Evolutionary conservation across 2,888 invertebrate species (phyloP).

Genomic region (Boloria euphrosyne): DNA sequence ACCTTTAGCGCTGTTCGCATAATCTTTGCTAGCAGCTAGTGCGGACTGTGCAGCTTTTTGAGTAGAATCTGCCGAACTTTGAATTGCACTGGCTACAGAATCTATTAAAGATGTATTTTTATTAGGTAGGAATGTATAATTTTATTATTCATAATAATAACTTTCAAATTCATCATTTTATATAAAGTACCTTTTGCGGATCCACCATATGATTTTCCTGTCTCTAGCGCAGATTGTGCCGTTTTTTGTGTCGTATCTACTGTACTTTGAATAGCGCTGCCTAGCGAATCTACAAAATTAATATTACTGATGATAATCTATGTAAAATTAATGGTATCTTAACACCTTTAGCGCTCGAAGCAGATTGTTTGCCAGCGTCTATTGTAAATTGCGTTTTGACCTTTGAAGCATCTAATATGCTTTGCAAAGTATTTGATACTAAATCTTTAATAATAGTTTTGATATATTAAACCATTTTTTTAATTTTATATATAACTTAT

Average conservation of each 20-base stretch:
- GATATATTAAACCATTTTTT: too few relatives aligned
- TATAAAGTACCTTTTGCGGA: slow-evolving; percentile 41
- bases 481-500: too few relatives aligned
- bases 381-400: slow-evolving; percentile 55
- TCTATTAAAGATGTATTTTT: too few relatives aligned
- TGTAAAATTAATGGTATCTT: background rate
- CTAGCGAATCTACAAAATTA: slow-evolving; percentile 39
- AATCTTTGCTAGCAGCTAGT: slow-evolving; percentile 45
- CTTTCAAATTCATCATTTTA: too few relatives aligned
- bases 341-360: slow-evolving; percentile 54
- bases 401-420: slow-evolving; percentile 54
- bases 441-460: slow-evolving; percentile 53
- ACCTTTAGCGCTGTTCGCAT: slow-evolving; percentile 49
- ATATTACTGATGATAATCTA: background rate
- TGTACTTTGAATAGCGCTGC: slow-evolving; percentile 49
- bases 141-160: too few relatives aligned
- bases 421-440: slow-evolving; percentile 58
- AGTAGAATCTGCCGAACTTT: slow-evolving; percentile 46
- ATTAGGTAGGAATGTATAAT: too few relatives aligned
- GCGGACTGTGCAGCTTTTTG: slow-evolving; percentile 56
- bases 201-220: slow-evolving; percentile 40
- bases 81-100: slow-evolving; percentile 27
- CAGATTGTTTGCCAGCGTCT: slow-evolving; percentile 58
- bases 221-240: slow-evolving; percentile 53
- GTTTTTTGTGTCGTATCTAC: slow-evolving; percentile 57